Percentiles rank a stretch among this genome's conserved stretches.
Evolutionary conservation across 2,797 vertebrate genomes (phyloP).

Genomic region (Rhinoraja longicauda): DNA sequence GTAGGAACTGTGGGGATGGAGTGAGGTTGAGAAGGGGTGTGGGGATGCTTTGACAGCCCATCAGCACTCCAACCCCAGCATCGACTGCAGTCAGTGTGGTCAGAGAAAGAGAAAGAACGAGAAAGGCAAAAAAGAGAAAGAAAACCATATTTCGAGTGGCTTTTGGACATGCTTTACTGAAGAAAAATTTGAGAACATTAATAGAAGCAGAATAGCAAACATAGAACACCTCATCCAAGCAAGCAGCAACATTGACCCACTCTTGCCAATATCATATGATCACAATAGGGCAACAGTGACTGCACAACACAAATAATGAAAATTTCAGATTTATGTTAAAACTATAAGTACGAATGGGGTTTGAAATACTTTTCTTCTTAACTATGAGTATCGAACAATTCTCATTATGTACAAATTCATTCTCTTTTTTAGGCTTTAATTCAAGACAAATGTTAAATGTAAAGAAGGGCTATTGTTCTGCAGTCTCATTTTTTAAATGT

Average conservation of each 20-base stretch:
- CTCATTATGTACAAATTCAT: neutral
- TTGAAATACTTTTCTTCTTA: neutral
- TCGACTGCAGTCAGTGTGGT: slow-evolving; percentile 75
- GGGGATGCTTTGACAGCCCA: slow-evolving; percentile 84
- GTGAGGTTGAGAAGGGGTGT: slow-evolving; percentile 82
- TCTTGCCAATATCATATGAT: slow-evolving; percentile 23
- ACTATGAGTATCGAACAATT: neutral
- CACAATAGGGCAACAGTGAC: slow-evolving; percentile 6
- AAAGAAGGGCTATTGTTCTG: neutral
- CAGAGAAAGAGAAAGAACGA: slow-evolving; percentile 46
- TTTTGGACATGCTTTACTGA: slow-evolving; percentile 54
- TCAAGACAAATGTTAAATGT: neutral
- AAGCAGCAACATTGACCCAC: slow-evolving; percentile 19
- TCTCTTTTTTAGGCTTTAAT: neutral
- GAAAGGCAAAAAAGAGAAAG: slow-evolving; percentile 54
- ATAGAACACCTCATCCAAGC: slow-evolving; percentile 45
- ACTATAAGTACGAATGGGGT: neutral
- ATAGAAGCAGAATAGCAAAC: slow-evolving; percentile 61
- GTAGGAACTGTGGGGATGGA: slow-evolving; percentile 83
- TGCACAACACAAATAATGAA: neutral
- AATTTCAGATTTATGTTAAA: neutral
- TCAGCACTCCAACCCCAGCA: slow-evolving; percentile 97
- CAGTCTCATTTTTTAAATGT: neutral
- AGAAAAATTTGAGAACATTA: slow-evolving; percentile 48
- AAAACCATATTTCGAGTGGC: slow-evolving; percentile 64